Conservation (phyloP, 2,797 vertebrate genomes). For the Premnoplex brunnescens region DNA sequence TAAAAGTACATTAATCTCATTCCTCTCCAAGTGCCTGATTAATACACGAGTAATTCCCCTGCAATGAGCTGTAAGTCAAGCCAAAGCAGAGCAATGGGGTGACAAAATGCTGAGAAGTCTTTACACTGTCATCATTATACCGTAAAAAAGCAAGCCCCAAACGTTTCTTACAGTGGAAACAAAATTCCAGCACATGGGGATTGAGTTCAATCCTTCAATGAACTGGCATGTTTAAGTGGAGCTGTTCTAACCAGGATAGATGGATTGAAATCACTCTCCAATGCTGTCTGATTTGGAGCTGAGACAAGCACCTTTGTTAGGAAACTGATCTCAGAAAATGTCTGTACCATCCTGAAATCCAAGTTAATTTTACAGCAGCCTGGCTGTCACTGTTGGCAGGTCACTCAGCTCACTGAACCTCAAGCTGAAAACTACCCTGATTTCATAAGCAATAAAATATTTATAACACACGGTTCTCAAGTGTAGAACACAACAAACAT, state of each 20-base stretch:
- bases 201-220: background rate
- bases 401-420: background rate
- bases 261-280: background rate
- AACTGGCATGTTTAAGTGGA: background rate
- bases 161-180: background rate
- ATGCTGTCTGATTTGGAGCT: background rate
- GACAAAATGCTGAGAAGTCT: background rate
- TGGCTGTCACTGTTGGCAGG: background rate
- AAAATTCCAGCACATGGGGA: background rate
- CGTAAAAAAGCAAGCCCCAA: background rate
- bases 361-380: constrained; percentile 5
- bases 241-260: background rate
- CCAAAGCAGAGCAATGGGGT: background rate
- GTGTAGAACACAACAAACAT: background rate
- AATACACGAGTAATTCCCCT: background rate
- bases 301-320: background rate
- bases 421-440: background rate
- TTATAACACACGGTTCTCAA: background rate
- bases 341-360: background rate
- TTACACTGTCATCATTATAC: background rate
- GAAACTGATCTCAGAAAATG: background rate
- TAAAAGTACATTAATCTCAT: background rate
- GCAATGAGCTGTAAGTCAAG: background rate
- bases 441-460: constrained; percentile 19
- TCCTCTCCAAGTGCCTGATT: background rate